Conservation (phyloP, 2,113 vertebrate species). For the Diglossa brunneiventris region DNA sequence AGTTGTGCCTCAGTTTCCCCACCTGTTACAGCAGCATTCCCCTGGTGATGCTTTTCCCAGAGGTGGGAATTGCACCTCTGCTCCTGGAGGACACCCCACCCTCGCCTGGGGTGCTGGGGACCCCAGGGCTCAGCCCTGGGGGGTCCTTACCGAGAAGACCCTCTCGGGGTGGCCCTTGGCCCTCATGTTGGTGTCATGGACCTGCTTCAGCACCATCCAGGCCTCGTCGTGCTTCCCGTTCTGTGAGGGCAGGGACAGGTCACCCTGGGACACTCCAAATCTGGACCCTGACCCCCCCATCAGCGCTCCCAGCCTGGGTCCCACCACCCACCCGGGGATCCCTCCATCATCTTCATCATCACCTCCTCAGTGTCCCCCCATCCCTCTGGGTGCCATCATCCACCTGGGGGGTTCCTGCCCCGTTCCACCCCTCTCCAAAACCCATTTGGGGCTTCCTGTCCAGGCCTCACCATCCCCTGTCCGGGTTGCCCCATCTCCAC, state of each 20-base stretch:
- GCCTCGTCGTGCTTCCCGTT: constrained; percentile 96
- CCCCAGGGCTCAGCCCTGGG: background rate
- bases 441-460: background rate
- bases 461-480: background rate
- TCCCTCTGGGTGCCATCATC: too few species aligned
- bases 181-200: constrained; percentile 98
- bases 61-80: background rate
- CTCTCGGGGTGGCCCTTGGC: constrained; percentile 95
- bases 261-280: rapidly evolving
- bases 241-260: constrained; percentile 63
- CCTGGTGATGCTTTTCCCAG: rapidly evolving
- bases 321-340: background rate
- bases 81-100: background rate
- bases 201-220: constrained; percentile 99
- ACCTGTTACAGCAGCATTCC: background rate
- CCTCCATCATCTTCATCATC: too few species aligned
- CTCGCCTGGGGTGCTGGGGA: rapidly evolving
- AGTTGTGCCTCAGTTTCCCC: background rate
- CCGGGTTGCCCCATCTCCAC: too few species aligned
- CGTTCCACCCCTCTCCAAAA: background rate
- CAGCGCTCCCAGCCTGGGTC: rapidly evolving
- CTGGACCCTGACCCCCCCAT: background rate
- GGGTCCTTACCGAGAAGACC: constrained; percentile 88
- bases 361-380: too few species aligned
- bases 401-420: background rate